A percentile compares a stretch with the other conserved stretches of the same genome.
Evolutionary conservation across 2,113 vertebrate genomes (phyloP).

Genomic region (Laticauda laticaudata): DNA sequence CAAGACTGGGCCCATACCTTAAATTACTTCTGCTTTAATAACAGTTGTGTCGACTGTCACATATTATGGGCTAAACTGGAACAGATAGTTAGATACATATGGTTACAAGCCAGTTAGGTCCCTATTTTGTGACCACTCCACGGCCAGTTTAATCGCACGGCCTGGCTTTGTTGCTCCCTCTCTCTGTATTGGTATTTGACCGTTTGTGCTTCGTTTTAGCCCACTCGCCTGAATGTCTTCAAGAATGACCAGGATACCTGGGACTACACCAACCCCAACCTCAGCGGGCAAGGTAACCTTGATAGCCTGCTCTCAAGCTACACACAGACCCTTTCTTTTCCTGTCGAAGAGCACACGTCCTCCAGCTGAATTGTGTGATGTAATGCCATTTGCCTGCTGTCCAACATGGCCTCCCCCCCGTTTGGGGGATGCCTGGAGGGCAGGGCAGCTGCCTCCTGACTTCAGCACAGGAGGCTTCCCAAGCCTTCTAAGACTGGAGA

Average conservation of each 20-base stretch:
- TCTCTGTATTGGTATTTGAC: background rate
- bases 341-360: conserved; percentile 47
- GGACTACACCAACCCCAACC: conserved; percentile 94
- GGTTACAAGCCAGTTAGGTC: background rate
- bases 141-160: accelerated
- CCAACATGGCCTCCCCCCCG: background rate
- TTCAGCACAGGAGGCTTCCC: background rate
- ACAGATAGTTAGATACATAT: no score
- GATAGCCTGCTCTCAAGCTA: conserved; percentile 47
- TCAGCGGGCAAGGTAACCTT: conserved; percentile 91
- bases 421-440: background rate
- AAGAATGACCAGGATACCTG: conserved; percentile 98
- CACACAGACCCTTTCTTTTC: conserved; percentile 29
- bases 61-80: background rate
- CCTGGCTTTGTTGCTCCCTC: no score
- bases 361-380: conserved; percentile 62
- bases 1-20: background rate
- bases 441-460: no score
- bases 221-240: conserved; percentile 93
- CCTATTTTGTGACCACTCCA: background rate
- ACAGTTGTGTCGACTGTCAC: background rate
- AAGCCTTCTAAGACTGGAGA: background rate
- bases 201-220: conserved; percentile 64
- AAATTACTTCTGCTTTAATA: background rate
- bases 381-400: conserved; percentile 69